These are phyloP conservation scores for Papilio demoleus DNA, from an alignment of 2,888 invertebrate genomes.

Conservation along the genomic window DNA sequence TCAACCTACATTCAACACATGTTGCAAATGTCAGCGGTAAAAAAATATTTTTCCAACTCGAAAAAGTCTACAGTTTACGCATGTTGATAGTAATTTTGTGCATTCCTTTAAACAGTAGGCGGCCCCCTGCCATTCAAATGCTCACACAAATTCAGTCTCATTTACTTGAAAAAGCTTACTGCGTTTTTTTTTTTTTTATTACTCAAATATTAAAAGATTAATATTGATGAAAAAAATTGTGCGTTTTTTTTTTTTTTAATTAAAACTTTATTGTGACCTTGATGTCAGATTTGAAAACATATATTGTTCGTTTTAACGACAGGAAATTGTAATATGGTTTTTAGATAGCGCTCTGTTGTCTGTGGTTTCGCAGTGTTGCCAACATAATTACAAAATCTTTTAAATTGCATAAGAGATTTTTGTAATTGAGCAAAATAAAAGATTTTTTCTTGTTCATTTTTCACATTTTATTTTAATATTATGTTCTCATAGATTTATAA, in stretches of 20 bases:
- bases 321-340: too few relatives aligned
- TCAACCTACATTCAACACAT: too few relatives aligned
- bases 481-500: not conserved
- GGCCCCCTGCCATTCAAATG: not conserved
- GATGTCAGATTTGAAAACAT: not conserved
- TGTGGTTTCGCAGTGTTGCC: not conserved
- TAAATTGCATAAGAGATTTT: constrained; percentile 10
- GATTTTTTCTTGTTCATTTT: constrained; percentile 1
- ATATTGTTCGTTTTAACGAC: not conserved
- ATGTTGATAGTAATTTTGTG: not conserved
- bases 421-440: constrained; percentile 11
- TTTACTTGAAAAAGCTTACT: not conserved
- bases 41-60: too few relatives aligned
- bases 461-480: constrained; percentile 1
- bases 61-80: too few relatives aligned
- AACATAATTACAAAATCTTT: constrained; percentile 24
- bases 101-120: constrained; percentile 17
- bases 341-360: not conserved
- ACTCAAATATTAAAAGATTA: not conserved
- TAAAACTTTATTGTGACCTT: not conserved
- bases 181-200: not conserved
- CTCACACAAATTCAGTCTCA: constrained; percentile 19
- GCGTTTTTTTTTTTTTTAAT: not conserved
- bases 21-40: too few relatives aligned
- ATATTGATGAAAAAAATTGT: not conserved